phyloP scores from a whole-genome alignment of 2,113 vertebrate species.

The Murina feae region DNA sequence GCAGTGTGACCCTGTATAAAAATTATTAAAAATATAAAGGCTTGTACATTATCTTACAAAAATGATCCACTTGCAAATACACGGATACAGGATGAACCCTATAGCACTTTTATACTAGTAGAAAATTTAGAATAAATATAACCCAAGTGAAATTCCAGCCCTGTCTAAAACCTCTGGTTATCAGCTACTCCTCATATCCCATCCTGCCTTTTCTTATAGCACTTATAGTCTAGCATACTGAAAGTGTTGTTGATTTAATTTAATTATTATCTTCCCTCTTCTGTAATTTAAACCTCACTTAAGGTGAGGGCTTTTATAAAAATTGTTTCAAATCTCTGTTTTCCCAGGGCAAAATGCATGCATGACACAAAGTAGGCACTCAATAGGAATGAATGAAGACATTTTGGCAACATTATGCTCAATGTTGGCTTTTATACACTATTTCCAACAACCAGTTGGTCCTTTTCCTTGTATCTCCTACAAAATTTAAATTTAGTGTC shows the following conservation, averaged over 20 bases:
- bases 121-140: background rate
- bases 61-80: background rate
- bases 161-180: background rate
- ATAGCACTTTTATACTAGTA: background rate
- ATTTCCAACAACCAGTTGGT: background rate
- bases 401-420: background rate
- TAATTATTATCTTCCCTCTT: background rate
- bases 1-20: background rate
- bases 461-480: background rate
- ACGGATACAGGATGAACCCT: background rate
- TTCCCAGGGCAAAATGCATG: background rate
- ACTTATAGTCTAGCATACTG: background rate
- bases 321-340: background rate
- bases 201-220: background rate
- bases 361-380: background rate
- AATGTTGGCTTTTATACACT: background rate
- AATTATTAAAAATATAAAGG: slow-evolving; percentile 7
- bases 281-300: background rate
- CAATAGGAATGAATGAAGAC: background rate
- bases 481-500: background rate
- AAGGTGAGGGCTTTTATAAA: background rate
- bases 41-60: background rate
- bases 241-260: background rate
- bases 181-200: background rate
- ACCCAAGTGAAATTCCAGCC: background rate